phyloP scores from a whole-genome alignment of 37 sponge, comb jelly and placozoan genomes.

The Theonella swinhoei region DNA sequence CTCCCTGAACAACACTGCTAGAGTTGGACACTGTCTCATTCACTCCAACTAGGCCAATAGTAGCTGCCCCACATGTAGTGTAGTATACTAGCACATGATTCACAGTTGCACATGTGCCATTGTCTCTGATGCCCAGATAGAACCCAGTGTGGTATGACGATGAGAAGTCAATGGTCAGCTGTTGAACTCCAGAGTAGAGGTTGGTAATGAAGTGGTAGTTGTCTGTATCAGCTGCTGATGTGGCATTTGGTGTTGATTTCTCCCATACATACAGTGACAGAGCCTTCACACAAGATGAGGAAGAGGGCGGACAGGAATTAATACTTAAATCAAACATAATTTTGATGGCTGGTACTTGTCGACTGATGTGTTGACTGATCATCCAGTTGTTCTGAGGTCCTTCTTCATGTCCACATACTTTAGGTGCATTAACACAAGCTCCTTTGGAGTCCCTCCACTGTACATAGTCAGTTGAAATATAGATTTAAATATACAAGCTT shows the following conservation, averaged over 20 bases:
- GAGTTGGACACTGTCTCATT: slow-evolving; percentile 25
- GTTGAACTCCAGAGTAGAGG: background rate
- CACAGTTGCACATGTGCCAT: slow-evolving; percentile 2
- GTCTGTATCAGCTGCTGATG: background rate
- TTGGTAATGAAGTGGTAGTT: background rate
- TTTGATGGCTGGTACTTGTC: no score
- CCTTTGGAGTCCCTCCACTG: no score
- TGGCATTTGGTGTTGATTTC: background rate
- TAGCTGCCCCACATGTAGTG: slow-evolving; percentile 10
- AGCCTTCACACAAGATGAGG: background rate
- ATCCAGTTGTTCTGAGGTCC: background rate
- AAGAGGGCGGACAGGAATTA: background rate
- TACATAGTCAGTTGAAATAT: no score
- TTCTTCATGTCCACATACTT: no score
- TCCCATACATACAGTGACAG: background rate
- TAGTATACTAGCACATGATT: slow-evolving; percentile 35
- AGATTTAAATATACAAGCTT: background rate
- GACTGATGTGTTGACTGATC: background rate
- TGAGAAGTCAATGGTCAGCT: background rate
- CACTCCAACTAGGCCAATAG: background rate
- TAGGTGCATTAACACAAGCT: no score
- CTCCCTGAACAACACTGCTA: background rate
- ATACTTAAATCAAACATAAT: no score
- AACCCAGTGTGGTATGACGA: background rate
- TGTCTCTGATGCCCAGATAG: slow-evolving; percentile 32